These are phyloP conservation scores for Isichthys henryi DNA, from an alignment of 2,113 vertebrate genomes.

Conservation along the genomic window DNA sequence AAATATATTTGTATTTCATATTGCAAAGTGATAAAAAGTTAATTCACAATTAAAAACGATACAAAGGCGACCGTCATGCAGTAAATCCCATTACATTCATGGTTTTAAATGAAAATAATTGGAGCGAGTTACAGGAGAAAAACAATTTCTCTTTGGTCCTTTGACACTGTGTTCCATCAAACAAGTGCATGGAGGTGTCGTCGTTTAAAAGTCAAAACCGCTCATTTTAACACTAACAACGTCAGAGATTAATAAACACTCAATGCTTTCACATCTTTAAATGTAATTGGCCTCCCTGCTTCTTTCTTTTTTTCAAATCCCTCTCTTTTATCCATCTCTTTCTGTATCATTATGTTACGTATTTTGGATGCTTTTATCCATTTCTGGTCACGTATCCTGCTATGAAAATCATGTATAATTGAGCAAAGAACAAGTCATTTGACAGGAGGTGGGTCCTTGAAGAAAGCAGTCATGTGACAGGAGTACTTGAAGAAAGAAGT, in stretches of 20 bases:
- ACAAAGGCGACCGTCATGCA: constrained; percentile 30
- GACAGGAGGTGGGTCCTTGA: not conserved
- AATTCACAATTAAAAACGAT: constrained; percentile 29
- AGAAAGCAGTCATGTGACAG: not conserved
- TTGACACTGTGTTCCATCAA: constrained; percentile 3
- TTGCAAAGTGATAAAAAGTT: not conserved
- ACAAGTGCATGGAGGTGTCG: not conserved
- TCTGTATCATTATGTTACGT: not conserved
- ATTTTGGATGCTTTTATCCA: not conserved
- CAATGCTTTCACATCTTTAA: not conserved
- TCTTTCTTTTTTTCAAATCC: not conserved
- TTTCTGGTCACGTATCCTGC: not conserved
- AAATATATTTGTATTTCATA: constrained; percentile 15
- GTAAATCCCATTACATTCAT: constrained; percentile 40
- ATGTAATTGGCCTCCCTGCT: not conserved
- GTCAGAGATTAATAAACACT: not conserved
- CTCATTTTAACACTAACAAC: not conserved
- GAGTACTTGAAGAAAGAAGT: not conserved
- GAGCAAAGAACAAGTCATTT: not conserved
- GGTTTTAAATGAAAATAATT: constrained; percentile 21
- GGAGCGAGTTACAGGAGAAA: constrained; percentile 11
- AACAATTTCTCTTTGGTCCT: constrained; percentile 22
- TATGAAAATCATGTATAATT: not conserved
- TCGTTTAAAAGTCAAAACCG: not conserved
- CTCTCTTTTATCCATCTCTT: not conserved